phyloP scores from a whole-genome alignment of 92 coral and sea anemone species.

The Diadumene lineata region DNA sequence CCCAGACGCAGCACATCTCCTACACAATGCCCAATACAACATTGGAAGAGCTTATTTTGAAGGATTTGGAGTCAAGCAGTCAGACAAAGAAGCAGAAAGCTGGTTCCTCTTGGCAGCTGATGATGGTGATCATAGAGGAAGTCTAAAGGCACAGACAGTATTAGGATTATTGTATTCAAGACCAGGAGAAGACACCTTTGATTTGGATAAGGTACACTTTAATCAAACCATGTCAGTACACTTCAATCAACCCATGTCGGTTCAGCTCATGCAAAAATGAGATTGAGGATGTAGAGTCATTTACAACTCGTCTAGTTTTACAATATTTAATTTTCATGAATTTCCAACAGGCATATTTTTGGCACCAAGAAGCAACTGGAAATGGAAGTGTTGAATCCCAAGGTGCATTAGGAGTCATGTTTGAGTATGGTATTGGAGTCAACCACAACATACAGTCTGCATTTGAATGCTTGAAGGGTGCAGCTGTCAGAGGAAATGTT shows the following conservation, averaged over 20 bases:
- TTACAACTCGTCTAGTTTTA: no score
- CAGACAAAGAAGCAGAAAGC: conserved; percentile 78
- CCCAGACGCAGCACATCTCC: conserved; percentile 70
- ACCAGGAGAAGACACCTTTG: conserved; percentile 73
- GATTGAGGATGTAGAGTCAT: no score
- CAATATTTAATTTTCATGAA: neutral
- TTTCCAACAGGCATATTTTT: conserved; percentile 74
- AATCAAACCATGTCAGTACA: neutral
- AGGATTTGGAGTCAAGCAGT: conserved; percentile 93
- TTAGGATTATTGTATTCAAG: conserved; percentile 94
- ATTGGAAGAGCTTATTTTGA: conserved; percentile 93
- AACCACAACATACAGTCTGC: conserved; percentile 75
- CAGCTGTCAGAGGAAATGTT: conserved; percentile 86
- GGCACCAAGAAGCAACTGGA: conserved; percentile 99
- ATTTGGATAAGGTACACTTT: conserved; percentile 68
- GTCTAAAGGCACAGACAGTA: conserved; percentile 86
- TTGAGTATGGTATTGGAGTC: conserved; percentile 94
- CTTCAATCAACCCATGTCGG: neutral
- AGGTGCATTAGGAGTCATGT: conserved; percentile 99
- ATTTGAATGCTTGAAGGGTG: conserved; percentile 88
- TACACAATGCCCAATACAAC: conserved; percentile 89
- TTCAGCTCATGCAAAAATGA: neutral
- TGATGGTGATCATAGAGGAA: conserved; percentile 82
- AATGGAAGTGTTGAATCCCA: conserved; percentile 99
- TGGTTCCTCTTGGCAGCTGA: conserved; percentile 87